Base-by-base conservation (phyloP, 2,888 invertebrate species). In the Luperina nickerlii region DNA sequence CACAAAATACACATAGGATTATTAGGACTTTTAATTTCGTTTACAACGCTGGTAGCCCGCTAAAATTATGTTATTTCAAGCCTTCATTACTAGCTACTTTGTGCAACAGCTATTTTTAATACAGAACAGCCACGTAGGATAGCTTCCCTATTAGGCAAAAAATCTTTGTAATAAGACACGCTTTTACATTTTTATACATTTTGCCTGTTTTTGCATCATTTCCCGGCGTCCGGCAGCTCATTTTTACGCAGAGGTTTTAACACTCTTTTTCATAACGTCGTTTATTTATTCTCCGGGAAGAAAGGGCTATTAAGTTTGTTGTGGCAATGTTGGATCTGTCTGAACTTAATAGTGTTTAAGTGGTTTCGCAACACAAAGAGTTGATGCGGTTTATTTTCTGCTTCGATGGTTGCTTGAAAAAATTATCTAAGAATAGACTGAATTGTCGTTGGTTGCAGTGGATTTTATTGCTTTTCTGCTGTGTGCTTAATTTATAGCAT, bases 71-170 rank as follows among this genome's bases (percentile, higher is more conserved):
- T 13, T 45, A 57, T 63, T 57, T 38, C 54, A 82, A 77, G n/a
- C 38, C 54, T 51, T 73, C 62, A 73, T 76, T 74, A 75, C 86
- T 76, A 71, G 60, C 48, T 79, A 76, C 84, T 82, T 72, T 62
- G 42, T 68, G 20, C 63, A 76, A 24, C 32, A 24, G 74, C 70
- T 70, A 82, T 76, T 74, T 85, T 85, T 86, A 79, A 86, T 74
- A 76, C 42, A 74, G 48, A 71, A 60, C 65, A 38, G 45, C 57
- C 63, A 73, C 73, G 66, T 75, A 73, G 84, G 60, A 82, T n/a
- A 76, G 76, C 76, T n/a, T n/a, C n/a, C n/a, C n/a, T 86, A 80
- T 83, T 83, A 80, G 63, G 87, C 72, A 86, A 85, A 86, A 86
- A 85, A 83, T 80, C 84, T 85, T 83, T 68, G 57, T 83, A 83